Evolutionary conservation across 2,113 vertebrate species (phyloP).

Genomic region (Vicugna pacos): DNA sequence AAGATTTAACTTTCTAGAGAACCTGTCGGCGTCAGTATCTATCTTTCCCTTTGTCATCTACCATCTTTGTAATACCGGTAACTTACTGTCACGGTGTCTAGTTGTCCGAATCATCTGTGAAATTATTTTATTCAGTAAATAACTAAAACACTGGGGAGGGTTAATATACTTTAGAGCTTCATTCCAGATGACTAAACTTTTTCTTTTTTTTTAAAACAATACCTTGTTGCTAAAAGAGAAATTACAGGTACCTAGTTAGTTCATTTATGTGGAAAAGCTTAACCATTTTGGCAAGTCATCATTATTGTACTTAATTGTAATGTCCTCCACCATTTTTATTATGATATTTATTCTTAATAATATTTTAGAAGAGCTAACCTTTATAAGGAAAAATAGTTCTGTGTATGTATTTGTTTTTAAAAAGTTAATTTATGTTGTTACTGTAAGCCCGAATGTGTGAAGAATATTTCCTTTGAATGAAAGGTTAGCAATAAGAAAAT

Average conservation of each 20-base stretch:
- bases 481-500: conserved; percentile 35
- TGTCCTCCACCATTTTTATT: conserved; percentile 54
- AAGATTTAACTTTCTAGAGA: conserved; percentile 19
- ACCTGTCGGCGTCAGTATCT: background rate
- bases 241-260: background rate
- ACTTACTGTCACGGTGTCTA: background rate
- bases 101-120: background rate
- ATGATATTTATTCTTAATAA: conserved; percentile 50
- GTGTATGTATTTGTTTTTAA: background rate
- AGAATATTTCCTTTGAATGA: conserved; percentile 53
- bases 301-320: conserved; percentile 14
- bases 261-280: background rate
- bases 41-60: background rate
- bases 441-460: background rate
- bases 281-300: background rate
- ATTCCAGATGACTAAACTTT: background rate
- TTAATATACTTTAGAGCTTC: background rate
- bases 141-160: background rate
- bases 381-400: background rate
- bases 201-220: background rate
- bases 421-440: conserved; percentile 51
- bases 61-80: background rate
- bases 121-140: conserved; percentile 42
- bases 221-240: conserved; percentile 15
- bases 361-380: conserved; percentile 8